Conservation (phyloP, 2,797 vertebrate genomes). For the Poecilia velifera region DNA sequence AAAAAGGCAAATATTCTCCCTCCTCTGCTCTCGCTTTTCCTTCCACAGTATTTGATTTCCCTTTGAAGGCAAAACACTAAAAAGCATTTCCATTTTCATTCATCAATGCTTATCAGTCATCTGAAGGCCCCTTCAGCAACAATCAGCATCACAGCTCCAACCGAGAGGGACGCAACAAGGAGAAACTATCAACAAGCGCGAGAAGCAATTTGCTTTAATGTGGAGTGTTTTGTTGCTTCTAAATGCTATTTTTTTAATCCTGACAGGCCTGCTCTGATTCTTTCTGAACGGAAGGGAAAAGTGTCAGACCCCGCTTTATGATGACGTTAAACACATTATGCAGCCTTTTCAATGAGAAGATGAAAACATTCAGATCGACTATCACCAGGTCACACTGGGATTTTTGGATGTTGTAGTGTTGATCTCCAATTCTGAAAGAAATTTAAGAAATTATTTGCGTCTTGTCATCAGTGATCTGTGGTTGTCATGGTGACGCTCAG, state of each 20-base stretch:
- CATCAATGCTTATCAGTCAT: slow-evolving; percentile 80
- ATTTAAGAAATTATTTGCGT: neutral
- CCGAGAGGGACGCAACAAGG: slow-evolving; percentile 52
- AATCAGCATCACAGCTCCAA: slow-evolving; percentile 67
- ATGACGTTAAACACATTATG: slow-evolving; percentile 19
- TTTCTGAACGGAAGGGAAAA: slow-evolving; percentile 37
- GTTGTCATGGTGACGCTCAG: neutral
- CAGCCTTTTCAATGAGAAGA: neutral
- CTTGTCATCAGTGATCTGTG: neutral
- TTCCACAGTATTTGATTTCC: slow-evolving; percentile 56
- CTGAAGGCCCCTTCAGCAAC: slow-evolving; percentile 71
- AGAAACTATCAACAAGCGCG: slow-evolving; percentile 58
- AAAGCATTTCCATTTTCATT: slow-evolving; percentile 84
- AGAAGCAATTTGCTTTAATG: slow-evolving; percentile 69
- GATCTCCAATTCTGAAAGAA: neutral
- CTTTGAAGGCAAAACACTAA: slow-evolving; percentile 79
- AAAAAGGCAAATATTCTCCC: slow-evolving; percentile 75
- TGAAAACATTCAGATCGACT: neutral
- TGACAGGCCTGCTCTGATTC: slow-evolving; percentile 56
- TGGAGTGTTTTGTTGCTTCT: slow-evolving; percentile 63
- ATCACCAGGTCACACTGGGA: neutral
- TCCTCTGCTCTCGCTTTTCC: slow-evolving; percentile 37
- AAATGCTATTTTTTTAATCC: slow-evolving; percentile 64
- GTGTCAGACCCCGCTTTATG: slow-evolving; percentile 17
- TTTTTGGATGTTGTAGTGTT: neutral